These are phyloP conservation scores for Sinonovacula constricta DNA, from an alignment of 1,140 invertebrate species.

Conservation along the genomic window DNA sequence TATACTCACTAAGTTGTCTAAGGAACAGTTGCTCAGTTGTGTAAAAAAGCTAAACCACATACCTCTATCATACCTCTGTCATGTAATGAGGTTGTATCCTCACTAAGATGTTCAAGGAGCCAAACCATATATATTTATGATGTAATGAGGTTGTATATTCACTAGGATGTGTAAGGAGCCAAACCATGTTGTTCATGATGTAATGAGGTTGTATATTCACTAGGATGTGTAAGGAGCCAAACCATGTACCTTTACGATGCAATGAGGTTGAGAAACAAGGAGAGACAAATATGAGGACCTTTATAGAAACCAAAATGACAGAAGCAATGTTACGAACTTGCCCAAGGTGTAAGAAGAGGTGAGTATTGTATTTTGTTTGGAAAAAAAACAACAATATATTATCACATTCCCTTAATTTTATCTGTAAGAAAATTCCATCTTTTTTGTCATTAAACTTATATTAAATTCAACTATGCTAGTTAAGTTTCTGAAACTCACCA, in stretches of 20 bases:
- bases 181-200: too few relatives aligned
- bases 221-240: slow-evolving; percentile 82
- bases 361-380: slow-evolving; percentile 1
- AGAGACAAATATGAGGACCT: slow-evolving; percentile 80
- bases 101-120: too few relatives aligned
- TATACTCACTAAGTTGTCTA: too few relatives aligned
- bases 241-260: slow-evolving; percentile 83
- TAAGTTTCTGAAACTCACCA: neutral
- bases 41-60: slow-evolving; percentile 78
- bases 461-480: neutral
- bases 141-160: too few relatives aligned
- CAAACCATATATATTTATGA: too few relatives aligned
- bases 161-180: too few relatives aligned
- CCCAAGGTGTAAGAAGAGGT: slow-evolving; percentile 81
- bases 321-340: slow-evolving; percentile 84
- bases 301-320: slow-evolving; percentile 84
- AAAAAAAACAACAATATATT: slow-evolving; percentile 5
- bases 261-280: slow-evolving; percentile 82
- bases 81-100: too few relatives aligned
- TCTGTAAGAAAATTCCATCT: neutral
- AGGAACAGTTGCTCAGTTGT: too few relatives aligned
- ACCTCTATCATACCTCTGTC: too few relatives aligned
- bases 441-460: neutral
- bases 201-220: too few relatives aligned
- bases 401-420: neutral